Evolutionary conservation across 2,888 invertebrate species (phyloP).

Genomic region (Fissipunctia ypsillon): DNA sequence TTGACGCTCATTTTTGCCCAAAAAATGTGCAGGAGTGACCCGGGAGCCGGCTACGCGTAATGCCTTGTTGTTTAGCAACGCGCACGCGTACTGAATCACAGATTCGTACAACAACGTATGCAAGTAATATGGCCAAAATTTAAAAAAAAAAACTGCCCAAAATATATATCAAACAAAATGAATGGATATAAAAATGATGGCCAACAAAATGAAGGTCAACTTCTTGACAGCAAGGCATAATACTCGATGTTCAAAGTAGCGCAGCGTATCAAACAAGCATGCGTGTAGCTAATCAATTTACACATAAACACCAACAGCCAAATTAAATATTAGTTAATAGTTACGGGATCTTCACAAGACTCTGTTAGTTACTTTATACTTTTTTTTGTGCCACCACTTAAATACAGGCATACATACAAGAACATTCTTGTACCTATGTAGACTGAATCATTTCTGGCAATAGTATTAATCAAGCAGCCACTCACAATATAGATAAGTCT

Average conservation of each 20-base stretch:
- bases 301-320: constrained; percentile 72
- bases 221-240: constrained; percentile 95
- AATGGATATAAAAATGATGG: constrained; percentile 94
- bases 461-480: constrained; percentile 28
- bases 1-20: constrained; percentile 97
- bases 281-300: constrained; percentile 81
- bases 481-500: constrained; percentile 25
- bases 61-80: constrained; percentile 88
- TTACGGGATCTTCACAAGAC: constrained; percentile 29
- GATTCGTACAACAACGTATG: constrained; percentile 84
- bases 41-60: constrained; percentile 87
- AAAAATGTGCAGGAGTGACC: constrained; percentile 90
- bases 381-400: constrained; percentile 56
- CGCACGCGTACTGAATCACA: constrained; percentile 84
- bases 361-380: constrained; percentile 52
- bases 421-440: too few relatives aligned
- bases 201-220: constrained; percentile 98
- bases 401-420: constrained; percentile 35
- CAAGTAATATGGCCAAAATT: constrained; percentile 87
- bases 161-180: constrained; percentile 89
- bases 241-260: constrained; percentile 88
- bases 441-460: constrained; percentile 12
- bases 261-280: constrained; percentile 89
- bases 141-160: constrained; percentile 86
- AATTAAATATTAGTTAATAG: constrained; percentile 47